Evolutionary conservation across 2,888 invertebrate genomes (phyloP).

Genomic region (Mongoloraphidia duomilia): DNA sequence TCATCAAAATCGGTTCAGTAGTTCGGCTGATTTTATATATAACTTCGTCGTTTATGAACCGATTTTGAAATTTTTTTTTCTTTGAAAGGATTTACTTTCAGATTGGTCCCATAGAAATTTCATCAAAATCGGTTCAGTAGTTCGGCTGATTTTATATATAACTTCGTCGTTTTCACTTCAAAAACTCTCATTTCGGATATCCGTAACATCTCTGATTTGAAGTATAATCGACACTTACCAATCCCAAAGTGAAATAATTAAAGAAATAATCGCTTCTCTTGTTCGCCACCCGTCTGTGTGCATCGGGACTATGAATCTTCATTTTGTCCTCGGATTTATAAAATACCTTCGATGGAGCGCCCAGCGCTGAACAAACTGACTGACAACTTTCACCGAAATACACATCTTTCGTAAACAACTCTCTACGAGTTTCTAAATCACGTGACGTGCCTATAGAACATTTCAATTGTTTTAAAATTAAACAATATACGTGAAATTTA

Average conservation of each 20-base stretch:
- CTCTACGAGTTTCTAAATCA: constrained; percentile 3
- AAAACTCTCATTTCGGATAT: no score
- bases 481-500: background rate
- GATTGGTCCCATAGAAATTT: no score
- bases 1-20: no score
- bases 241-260: constrained; percentile 92
- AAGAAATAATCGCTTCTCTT: constrained; percentile 93
- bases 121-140: no score
- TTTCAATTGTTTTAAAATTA: constrained; percentile 3
- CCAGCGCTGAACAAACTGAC: constrained; percentile 76
- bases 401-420: constrained; percentile 46
- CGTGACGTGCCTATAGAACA: constrained; percentile 1
- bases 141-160: no score
- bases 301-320: constrained; percentile 88
- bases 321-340: constrained; percentile 99
- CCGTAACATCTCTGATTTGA: no score
- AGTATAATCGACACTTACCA: constrained; percentile 47
- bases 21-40: no score
- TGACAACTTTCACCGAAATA: constrained; percentile 78
- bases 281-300: constrained; percentile 60
- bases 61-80: no score
- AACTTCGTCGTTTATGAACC: no score
- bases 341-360: constrained; percentile 83
- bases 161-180: no score
- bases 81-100: no score